These are phyloP conservation scores for Acipenser ruthenus DNA, from an alignment of 2,797 vertebrate species.

Conservation along the genomic window DNA sequence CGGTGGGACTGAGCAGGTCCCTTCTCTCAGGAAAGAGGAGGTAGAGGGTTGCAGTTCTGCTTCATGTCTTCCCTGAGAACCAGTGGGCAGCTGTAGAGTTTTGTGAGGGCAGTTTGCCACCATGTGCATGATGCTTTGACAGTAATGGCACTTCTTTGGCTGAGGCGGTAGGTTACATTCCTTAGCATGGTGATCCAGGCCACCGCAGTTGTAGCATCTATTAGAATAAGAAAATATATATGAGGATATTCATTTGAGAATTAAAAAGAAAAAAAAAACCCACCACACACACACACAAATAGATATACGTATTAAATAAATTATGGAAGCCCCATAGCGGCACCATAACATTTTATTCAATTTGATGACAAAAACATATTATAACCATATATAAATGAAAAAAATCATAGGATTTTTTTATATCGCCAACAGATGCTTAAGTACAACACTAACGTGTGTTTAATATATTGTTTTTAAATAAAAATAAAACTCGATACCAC, in stretches of 20 bases:
- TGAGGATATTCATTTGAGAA: too few relatives aligned
- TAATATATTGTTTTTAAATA: too few relatives aligned
- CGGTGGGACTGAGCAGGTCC: conserved; percentile 40
- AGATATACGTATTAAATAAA: neutral
- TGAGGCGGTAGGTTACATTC: conserved; percentile 75
- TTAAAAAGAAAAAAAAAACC: too few relatives aligned
- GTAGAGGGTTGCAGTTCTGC: conserved; percentile 57
- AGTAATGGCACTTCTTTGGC: conserved; percentile 83
- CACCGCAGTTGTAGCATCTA: conserved; percentile 77
- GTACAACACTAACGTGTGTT: too few relatives aligned
- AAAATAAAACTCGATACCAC: too few relatives aligned
- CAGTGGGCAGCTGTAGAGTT: conserved; percentile 48
- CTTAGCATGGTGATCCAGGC: conserved; percentile 73
- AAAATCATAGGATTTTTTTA: too few relatives aligned
- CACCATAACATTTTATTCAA: neutral
- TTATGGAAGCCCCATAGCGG: conserved; percentile 9
- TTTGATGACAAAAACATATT: neutral
- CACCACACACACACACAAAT: too few relatives aligned
- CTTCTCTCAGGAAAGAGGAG: conserved; percentile 52
- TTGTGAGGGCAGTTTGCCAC: conserved; percentile 73
- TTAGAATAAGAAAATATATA: neutral
- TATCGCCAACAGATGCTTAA: too few relatives aligned
- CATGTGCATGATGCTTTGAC: conserved; percentile 75
- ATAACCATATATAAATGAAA: too few relatives aligned
- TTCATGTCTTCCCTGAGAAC: conserved; percentile 73